Conservation (phyloP, 2,113 vertebrate species). For the Xiphophorus maculatus region DNA sequence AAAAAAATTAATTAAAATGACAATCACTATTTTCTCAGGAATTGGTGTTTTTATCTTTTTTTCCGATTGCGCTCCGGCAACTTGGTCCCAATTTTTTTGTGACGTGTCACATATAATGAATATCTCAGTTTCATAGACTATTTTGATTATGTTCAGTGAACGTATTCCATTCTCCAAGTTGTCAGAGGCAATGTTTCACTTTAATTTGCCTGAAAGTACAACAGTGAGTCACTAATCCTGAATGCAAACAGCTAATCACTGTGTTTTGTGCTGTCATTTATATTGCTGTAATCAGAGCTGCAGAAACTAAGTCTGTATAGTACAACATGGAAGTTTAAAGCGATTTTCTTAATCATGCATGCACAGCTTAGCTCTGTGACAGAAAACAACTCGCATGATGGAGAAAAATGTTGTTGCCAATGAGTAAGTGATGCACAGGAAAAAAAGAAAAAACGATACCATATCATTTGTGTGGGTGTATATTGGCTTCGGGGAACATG, state of each 20-base stretch:
- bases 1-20: too few species aligned
- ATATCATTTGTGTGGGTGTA: constrained; percentile 9
- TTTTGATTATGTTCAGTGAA: constrained; percentile 17
- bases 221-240: constrained; percentile 19
- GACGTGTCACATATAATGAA: background rate
- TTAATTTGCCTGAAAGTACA: constrained; percentile 19
- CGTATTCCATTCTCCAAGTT: constrained; percentile 9
- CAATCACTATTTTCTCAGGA: too few species aligned
- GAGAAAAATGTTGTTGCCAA: background rate
- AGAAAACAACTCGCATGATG: background rate
- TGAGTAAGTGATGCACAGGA: constrained; percentile 1
- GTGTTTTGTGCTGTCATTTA: background rate
- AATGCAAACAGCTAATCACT: constrained; percentile 22
- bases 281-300: constrained; percentile 16
- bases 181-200: background rate
- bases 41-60: too few species aligned
- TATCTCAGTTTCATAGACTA: background rate
- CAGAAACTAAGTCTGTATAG: background rate
- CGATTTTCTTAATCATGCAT: background rate
- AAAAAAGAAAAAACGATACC: background rate
- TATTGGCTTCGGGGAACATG: constrained; percentile 12
- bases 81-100: too few species aligned
- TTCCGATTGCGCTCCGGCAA: too few species aligned
- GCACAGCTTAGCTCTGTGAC: constrained; percentile 4
- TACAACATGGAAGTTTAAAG: background rate